Percentiles rank a stretch among this genome's conserved stretches.
These are phyloP conservation scores for Eueides isabella DNA, from an alignment of 1,140 invertebrate species.

Conservation along the genomic window DNA sequence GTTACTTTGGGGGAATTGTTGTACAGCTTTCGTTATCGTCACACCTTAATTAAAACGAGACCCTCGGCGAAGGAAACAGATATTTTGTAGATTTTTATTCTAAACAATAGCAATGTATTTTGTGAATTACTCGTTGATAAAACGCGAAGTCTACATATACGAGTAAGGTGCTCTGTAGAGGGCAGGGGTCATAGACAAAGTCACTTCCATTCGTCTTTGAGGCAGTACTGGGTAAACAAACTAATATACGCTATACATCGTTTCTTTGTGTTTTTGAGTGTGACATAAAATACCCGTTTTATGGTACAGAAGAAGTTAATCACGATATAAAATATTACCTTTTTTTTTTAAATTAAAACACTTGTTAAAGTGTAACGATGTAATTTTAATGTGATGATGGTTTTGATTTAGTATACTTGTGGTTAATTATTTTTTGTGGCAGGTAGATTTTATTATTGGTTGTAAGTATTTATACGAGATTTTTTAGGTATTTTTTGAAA, in stretches of 20 bases:
- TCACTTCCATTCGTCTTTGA: constrained; percentile 74
- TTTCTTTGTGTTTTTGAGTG: constrained; percentile 42
- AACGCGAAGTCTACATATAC: constrained; percentile 20
- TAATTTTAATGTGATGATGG: not conserved
- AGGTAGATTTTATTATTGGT: not conserved
- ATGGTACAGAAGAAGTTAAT: constrained; percentile 15
- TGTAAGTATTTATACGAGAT: not conserved
- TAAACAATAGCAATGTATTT: constrained; percentile 1
- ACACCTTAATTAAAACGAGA: not conserved
- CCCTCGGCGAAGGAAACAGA: not conserved
- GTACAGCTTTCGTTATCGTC: too few relatives aligned
- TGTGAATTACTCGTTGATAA: constrained; percentile 13
- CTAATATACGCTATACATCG: constrained; percentile 47
- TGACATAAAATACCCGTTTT: constrained; percentile 43
- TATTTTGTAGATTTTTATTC: not conserved
- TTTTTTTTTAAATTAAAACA: constrained; percentile 1
- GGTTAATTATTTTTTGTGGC: not conserved
- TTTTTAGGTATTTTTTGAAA: too few relatives aligned
- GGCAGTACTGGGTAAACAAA: constrained; percentile 60
- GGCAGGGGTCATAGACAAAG: constrained; percentile 66
- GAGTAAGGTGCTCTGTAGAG: constrained; percentile 33
- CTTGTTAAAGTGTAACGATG: constrained; percentile 4
- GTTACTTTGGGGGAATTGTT: too few relatives aligned
- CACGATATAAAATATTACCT: not conserved
- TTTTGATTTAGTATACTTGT: not conserved